Evolutionary conservation across 2,113 vertebrate genomes (phyloP), one percentile per base, ranked within the genome.

Genomic region (Spea bombifrons): DNA sequence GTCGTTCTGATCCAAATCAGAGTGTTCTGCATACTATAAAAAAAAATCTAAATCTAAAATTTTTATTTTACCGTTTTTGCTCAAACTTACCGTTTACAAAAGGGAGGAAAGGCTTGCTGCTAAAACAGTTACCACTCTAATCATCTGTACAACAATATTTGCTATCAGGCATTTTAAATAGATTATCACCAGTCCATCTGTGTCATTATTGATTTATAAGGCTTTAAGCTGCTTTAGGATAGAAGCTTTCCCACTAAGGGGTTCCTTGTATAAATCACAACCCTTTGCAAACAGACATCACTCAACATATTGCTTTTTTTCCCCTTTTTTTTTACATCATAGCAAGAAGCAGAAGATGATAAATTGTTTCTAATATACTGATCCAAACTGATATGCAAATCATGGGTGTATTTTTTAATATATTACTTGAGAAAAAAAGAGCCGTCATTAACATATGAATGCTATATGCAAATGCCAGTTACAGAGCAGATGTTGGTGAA

Each of bases 171-270:
- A 96, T 98, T 97, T 96, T 98, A 99, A 98, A 99, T 98, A 99
- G 97, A 99, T 99, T 98, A 99, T 98, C 96, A 96, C 94, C 94
- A 91, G 97, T 98, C 97, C 97, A 99, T 98, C 97, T 98, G 97
- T 96, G 96, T 98, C 96, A 98, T 97, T 96, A 99, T 96, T 98
- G 96, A 99, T 99, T 98, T 97, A 99, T 99, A 98, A 97, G 95
- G 96, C 95, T 95, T 95, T 98, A 97, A 97, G 95, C 96, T 93
- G 94, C 95, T 95, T 93, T 96, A 92, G 95, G 95, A 97, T 94
- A 93, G 94, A 94, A 94, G 93, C 93, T 92, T 93, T 89, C 92
- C 92, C 94, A 91, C 94, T 86, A 90, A 95, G 94, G 94, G 92
- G 94, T 89, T 94, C 93, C 94, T 92, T 89, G 94, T 94, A 87